phyloP scores from a whole-genome alignment of 1,140 invertebrate genomes.

The Cecropterus lyciades region DNA sequence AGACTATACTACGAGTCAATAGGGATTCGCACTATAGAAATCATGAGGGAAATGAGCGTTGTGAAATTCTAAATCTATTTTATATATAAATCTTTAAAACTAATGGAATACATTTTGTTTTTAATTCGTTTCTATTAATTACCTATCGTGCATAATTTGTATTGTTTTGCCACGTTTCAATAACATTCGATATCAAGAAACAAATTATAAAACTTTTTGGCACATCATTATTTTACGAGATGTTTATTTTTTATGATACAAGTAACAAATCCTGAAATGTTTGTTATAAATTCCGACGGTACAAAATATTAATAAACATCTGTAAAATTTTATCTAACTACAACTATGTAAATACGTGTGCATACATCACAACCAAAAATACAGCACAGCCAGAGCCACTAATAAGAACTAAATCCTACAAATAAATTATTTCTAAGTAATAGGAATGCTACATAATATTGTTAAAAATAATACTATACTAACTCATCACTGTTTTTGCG shows the following conservation, averaged over 20 bases:
- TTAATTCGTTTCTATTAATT: not conserved
- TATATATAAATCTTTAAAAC: no score
- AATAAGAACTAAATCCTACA: conserved; percentile 29
- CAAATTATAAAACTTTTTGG: conserved; percentile 8
- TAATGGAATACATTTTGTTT: not conserved
- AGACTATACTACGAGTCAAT: no score
- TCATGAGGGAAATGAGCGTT: no score
- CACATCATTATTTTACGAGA: conserved; percentile 1
- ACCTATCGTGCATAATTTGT: not conserved
- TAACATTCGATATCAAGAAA: not conserved
- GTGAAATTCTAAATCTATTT: no score
- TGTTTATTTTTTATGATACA: not conserved
- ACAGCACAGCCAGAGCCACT: conserved; percentile 40
- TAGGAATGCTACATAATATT: conserved; percentile 42
- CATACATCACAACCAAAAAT: conserved; percentile 38
- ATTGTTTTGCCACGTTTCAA: not conserved
- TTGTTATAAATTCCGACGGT: not conserved
- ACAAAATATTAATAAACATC: conserved; percentile 8
- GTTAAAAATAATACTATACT: not conserved
- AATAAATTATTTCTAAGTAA: conserved; percentile 37
- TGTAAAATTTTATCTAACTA: conserved; percentile 8
- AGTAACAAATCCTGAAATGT: not conserved
- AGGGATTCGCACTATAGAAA: no score
- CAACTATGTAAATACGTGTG: conserved; percentile 18
- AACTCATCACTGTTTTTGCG: not conserved